These are phyloP conservation scores for Mandrillus leucophaeus DNA, from an alignment of 2,113 vertebrate genomes.

Conservation along the genomic window DNA sequence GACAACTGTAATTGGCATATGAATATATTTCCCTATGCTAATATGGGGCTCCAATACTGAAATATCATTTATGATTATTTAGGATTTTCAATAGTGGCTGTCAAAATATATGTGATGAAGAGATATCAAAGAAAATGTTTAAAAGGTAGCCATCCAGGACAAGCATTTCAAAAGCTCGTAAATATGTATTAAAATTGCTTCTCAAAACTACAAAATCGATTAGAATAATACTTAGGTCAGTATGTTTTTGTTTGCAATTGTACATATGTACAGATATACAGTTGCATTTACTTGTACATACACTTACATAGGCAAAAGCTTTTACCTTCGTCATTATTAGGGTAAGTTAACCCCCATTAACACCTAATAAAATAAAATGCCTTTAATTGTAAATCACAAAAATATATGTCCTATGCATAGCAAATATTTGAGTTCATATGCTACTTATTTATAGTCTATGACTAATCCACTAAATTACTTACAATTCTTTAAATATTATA, in stretches of 20 bases:
- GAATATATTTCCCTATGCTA: not conserved
- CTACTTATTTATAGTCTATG: not conserved
- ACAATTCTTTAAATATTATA: not conserved
- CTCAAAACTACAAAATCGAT: not conserved
- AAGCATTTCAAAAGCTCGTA: not conserved
- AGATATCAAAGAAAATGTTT: not conserved
- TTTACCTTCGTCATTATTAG: not conserved
- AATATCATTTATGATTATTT: not conserved
- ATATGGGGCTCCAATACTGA: not conserved
- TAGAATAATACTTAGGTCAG: not conserved
- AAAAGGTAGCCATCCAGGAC: not conserved
- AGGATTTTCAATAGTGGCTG: not conserved
- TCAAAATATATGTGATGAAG: not conserved
- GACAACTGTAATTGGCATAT: not conserved
- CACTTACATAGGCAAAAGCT: not conserved
- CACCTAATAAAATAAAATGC: not conserved
- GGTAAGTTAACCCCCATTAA: not conserved
- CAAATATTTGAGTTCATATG: not conserved
- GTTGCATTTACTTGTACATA: not conserved
- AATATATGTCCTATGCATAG: not conserved
- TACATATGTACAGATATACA: not conserved
- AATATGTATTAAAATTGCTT: not conserved
- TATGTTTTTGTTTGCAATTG: not conserved
- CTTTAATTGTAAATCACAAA: not conserved
- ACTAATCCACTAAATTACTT: not conserved